Evolutionary conservation across 1,140 invertebrate genomes (phyloP), one percentile per base, ranked within the genome.

Genomic region (Belonocnema kinseyi): DNA sequence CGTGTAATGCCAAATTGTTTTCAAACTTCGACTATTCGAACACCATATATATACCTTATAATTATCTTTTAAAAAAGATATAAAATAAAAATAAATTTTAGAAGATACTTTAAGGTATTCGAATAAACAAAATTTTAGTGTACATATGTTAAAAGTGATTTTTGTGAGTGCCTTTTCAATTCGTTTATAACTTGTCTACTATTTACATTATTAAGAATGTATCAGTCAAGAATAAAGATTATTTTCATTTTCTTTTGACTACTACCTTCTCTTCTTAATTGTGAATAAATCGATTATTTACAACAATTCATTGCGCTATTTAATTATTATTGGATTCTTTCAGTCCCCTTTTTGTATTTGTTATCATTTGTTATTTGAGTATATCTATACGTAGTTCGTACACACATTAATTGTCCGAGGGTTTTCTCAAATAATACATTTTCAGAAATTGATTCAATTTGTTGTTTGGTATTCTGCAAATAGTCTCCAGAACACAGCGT

Each of bases 401-500:
- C 26, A 33, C 5, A 33, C 26, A 33, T 33, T 5, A 33, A 33
- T 2, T 33, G 26, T 33, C 5, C 26, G 3, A 33, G 26, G 26
- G n/a, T 5, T 61, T 66, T 40, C 40, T 66, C 7, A 66, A 33
- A 40, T 46, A n/a, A 46, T 46, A 66, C 13, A 40, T 46, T 40
- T 33, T 16, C 61, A n/a, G 14, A 0, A 10, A 46, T 46, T 11
- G 10, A 46, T 46, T 46, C 10, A 0, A 46, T 46, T 66, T 66
- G 12, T 11, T 40, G 40, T 40, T 66, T 0, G 8, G 16, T 66
- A 66, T 66, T 33, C 75, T 83, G 56, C 76, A 81, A 75, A 83
- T 81, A 80, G 75, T 83, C 73, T 79, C 76, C 56, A 74, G 76
- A 83, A 74, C 79, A 79, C 54, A 58, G 77, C 77, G 83, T 82